Base-by-base conservation (phyloP, 2,888 invertebrate genomes). In the Diabrotica balteata region DNA sequence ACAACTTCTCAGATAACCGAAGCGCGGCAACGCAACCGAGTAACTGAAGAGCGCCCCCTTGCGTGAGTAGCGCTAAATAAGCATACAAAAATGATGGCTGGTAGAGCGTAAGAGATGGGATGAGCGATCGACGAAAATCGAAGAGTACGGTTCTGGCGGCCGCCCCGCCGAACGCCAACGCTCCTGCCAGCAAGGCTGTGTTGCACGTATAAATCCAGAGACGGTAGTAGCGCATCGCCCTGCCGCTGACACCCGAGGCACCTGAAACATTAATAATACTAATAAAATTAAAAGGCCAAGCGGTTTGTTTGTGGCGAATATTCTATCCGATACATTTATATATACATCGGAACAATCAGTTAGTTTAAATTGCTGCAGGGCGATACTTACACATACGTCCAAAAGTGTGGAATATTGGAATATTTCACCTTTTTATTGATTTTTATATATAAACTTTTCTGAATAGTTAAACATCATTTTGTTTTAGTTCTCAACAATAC, bases 131-230 rank as follows among this genome's bases (percentile, higher is more conserved):
- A 68, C 91, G 86, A 80, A 91, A 91, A 84, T 92, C 92, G 69
- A 90, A 87, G 66, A 89, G 79, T 66, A 92, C 87, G 58, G 90
- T 90, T 80, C 89, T 88, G 63, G 90, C 90, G 75, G 93, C 92
- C 76, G 92, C 91, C 75, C 91, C 90, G 80, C 91, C 89, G 84
- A 94, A 93, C 70, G 92, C 92, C 76, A 94, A 86, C 81, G 93
- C 93, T 82, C 92, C 93, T 79, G 93, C 90, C 85, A 94, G 87
- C 84, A 95, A 88, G 80, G 93, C 94, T 85, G 92, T 91, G 88
- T 94, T 94, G 90, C 94, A 94, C 84, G 93, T 92, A 89, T 94
- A 94, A 84, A 95, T 94, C 94, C 94, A 94, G 85, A 94, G 90
- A 86, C 94, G 91, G 86, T 93, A 93, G 87, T 93, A 93, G 88